Evolutionary conservation across 2,888 invertebrate species (phyloP).

Genomic region (Oegoconia quadripuncta): DNA sequence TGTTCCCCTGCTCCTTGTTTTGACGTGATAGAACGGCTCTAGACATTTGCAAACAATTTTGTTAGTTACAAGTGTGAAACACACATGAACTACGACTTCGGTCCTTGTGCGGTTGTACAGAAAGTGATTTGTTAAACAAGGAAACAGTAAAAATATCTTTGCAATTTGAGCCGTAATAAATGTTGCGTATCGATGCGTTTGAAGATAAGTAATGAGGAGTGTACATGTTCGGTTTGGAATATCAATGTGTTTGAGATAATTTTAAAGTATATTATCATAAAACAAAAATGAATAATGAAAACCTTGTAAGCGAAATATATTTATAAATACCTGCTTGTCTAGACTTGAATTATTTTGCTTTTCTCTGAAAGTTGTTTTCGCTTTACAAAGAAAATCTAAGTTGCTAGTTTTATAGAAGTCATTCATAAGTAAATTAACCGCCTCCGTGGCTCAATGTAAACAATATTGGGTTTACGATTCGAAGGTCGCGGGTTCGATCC

Average conservation of each 20-base stretch:
- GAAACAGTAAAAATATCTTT: constrained; percentile 16
- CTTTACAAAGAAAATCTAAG: too few relatives aligned
- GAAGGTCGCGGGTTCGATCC: too few relatives aligned
- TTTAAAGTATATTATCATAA: constrained; percentile 16
- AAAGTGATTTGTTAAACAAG: background rate
- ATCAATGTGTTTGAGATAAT: constrained; percentile 41
- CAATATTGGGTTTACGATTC: too few relatives aligned
- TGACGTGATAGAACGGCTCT: constrained; percentile 72
- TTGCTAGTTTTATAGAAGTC: too few relatives aligned
- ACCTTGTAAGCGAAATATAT: too few relatives aligned
- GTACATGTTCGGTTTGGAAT: constrained; percentile 63
- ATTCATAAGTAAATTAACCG: too few relatives aligned
- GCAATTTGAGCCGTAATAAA: constrained; percentile 64
- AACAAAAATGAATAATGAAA: background rate
- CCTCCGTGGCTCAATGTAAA: too few relatives aligned
- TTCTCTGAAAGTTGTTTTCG: too few relatives aligned
- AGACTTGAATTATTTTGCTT: too few relatives aligned
- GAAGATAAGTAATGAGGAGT: constrained; percentile 76
- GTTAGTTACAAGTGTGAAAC: constrained; percentile 19
- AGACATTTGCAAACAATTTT: constrained; percentile 52
- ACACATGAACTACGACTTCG: background rate
- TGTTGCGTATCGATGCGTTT: constrained; percentile 77
- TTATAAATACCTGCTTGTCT: too few relatives aligned
- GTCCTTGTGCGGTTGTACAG: too few relatives aligned
- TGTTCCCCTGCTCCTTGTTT: constrained; percentile 72